Conservation (phyloP, 2,888 invertebrate species). For the Coleophora flavipennella region DNA sequence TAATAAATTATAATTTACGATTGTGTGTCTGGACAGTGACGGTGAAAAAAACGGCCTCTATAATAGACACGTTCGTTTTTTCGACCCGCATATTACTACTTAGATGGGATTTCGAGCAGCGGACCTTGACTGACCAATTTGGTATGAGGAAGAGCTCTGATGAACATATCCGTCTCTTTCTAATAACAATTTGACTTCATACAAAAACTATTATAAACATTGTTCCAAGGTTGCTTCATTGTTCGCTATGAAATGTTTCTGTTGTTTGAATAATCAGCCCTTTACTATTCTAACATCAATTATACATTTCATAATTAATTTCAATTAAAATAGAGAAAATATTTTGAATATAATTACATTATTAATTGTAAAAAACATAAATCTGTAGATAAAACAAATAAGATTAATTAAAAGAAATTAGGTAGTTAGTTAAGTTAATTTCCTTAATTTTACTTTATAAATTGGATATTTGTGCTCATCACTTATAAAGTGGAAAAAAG, state of each 20-base stretch:
- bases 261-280: too few relatives aligned
- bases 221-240: constrained; percentile 1
- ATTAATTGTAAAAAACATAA: too few relatives aligned
- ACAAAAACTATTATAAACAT: constrained; percentile 5
- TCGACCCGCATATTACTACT: constrained; percentile 47
- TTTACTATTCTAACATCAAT: too few relatives aligned
- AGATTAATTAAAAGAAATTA: too few relatives aligned
- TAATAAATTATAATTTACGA: constrained; percentile 70
- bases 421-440: constrained; percentile 7
- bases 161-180: constrained; percentile 45
- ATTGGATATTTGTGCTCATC: not conserved
- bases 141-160: constrained; percentile 25
- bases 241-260: not conserved
- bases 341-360: not conserved
- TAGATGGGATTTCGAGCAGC: constrained; percentile 3
- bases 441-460: constrained; percentile 1
- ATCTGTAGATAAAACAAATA: too few relatives aligned
- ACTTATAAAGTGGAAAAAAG: constrained; percentile 1
- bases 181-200: constrained; percentile 15
- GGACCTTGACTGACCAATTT: constrained; percentile 31
- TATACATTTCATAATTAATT: too few relatives aligned
- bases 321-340: not conserved
- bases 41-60: constrained; percentile 47
- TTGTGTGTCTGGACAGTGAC: constrained; percentile 45
- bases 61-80: constrained; percentile 67